Base-by-base conservation (phyloP, 2,797 vertebrate species). In the Cynodonichthys magdalenae region DNA sequence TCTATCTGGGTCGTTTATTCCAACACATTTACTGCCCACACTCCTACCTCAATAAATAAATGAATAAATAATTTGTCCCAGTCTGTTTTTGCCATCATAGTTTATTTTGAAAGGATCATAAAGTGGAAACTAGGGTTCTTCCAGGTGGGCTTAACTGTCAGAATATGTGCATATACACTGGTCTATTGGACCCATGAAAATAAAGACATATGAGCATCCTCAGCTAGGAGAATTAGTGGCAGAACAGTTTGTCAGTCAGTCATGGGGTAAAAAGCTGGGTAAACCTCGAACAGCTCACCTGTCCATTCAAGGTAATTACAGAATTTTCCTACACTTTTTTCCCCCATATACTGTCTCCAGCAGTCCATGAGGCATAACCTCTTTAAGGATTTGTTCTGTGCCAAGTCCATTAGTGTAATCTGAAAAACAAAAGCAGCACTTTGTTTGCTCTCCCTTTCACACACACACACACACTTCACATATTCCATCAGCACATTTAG, bases 321-420 rank as follows among this genome's bases (percentile, higher is more conserved):
- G 49, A 58, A 75, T 47, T 59, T 72, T 48, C 20, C 36, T 36
- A 14, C 19, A 44, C 19, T 29, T 5, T 52, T 50, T 59, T n/a
- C n/a, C 24, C 29, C 4, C 48, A 29, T 27, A 39, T 45, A 42
- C 45, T 61, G 19, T 51, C 42, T 54, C 52, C 59, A 73, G 62
- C 44, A 56, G 64, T 53, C 74, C 66, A 62, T 72, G 44, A 82
- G 80, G 69, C 69, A 74, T 69, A 85, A 80, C 65, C 78, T 87
- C 76, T 88, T 81, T 80, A 79, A 85, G 74, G 66, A 69, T 74
- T 74, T 69, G 49, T 70, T 77, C 68, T 24, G 71, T 82, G 82
- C 88, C 87, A 90, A 81, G 77, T 81, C 81, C 87, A 90, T 91
- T 90, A 90, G 79, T 15, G 75, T 89, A 88, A 91, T 92, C 87